Percentiles rank a stretch among this genome's conserved stretches.
These are phyloP conservation scores for Porites lobata DNA, from an alignment of 92 coral and sea anemone species.

Conservation along the genomic window DNA sequence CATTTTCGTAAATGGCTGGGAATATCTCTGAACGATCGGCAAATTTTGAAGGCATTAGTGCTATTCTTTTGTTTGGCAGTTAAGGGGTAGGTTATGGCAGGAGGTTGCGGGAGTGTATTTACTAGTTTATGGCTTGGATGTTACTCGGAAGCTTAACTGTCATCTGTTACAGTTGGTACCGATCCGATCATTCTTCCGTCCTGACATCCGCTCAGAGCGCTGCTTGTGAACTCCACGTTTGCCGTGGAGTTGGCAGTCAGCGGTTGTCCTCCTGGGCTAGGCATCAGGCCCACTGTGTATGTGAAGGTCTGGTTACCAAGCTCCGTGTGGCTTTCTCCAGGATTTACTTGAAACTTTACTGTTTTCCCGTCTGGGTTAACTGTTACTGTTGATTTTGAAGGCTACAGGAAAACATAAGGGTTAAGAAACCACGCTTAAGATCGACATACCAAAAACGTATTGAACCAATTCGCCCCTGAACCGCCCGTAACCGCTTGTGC, in stretches of 20 bases:
- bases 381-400: constrained; percentile 69
- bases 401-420: constrained; percentile 47
- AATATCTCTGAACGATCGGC: too few relatives aligned
- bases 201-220: constrained; percentile 45
- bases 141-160: constrained; percentile 45
- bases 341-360: constrained; percentile 64
- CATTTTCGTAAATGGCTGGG: too few relatives aligned
- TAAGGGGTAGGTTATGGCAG: too few relatives aligned
- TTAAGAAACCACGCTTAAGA: too few relatives aligned
- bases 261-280: constrained; percentile 36
- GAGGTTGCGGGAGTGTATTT: too few relatives aligned
- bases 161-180: constrained; percentile 54
- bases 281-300: constrained; percentile 66
- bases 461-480: too few relatives aligned
- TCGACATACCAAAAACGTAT: too few relatives aligned
- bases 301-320: constrained; percentile 66
- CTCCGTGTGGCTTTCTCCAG: constrained; percentile 36
- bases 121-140: neutral
- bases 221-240: constrained; percentile 29
- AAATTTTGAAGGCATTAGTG: too few relatives aligned
- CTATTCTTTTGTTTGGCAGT: too few relatives aligned
- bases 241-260: constrained; percentile 60
- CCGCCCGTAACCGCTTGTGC: too few relatives aligned
- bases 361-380: constrained; percentile 82
- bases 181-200: constrained; percentile 55